Base-by-base conservation (phyloP, 2,888 invertebrate species). In the Isoperla grammatica region DNA sequence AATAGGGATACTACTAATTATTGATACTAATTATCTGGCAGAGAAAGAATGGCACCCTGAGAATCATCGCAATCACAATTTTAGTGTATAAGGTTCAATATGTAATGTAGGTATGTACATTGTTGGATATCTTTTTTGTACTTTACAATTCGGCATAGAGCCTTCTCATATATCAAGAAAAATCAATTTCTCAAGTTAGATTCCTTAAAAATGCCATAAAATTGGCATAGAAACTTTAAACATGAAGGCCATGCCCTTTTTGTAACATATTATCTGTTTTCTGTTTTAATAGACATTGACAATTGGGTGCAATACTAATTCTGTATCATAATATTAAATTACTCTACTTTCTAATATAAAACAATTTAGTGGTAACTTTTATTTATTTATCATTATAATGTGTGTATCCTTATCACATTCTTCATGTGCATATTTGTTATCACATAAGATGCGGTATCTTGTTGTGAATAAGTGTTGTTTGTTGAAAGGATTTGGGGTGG, bases 1-100 rank as follows among this genome's bases (percentile, higher is more conserved):
- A n/a, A n/a, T n/a, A n/a, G n/a, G n/a, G n/a, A n/a, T n/a, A n/a
- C n/a, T n/a, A n/a, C n/a, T n/a, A n/a, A n/a, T n/a, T n/a, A n/a
- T n/a, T n/a, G n/a, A n/a, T n/a, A n/a, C n/a, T n/a, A n/a, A n/a
- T n/a, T n/a, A n/a, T n/a, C n/a, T n/a, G 50, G 49, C 42, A 60
- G 58, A 62, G 64, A 61, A 61, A 68, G 68, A 70, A 73, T 73
- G 73, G 73, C 29, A 29, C 8, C 29, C 4, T 29, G 5, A 29
- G 5, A 4, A 29, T 29, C 29, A 29, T 29, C 8, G 5, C 29
- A 29, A 29, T 29, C 29, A 29, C 29, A 29, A 29, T 29, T n/a
- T 29, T 29, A 37, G 39, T 20, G 37, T 17, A 37, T 8, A 37
- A 53, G 39, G 53, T 9, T 37, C 37, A 35, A 50, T 13, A 11